These are phyloP conservation scores for Microplitis manilae DNA, from an alignment of 2,888 invertebrate species.

Conservation along the genomic window DNA sequence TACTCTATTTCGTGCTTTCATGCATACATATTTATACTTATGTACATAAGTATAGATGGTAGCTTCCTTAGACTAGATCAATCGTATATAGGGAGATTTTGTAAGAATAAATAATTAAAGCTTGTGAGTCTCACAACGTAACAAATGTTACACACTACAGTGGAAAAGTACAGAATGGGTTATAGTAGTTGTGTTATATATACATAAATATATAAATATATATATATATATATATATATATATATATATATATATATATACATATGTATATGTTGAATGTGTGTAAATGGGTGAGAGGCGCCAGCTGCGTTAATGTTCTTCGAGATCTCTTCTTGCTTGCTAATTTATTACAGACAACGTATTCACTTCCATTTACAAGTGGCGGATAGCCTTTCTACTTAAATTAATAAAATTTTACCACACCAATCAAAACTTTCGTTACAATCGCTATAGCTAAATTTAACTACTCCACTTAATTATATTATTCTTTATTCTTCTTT, in stretches of 20 bases:
- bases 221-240: neutral
- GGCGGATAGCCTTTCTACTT: neutral
- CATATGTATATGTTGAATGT: constrained; percentile 5
- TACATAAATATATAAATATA: neutral
- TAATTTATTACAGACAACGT: constrained; percentile 33
- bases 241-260: neutral
- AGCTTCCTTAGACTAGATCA: neutral
- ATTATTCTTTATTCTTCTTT: no score
- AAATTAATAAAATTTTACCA: constrained; percentile 6
- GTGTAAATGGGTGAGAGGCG: constrained; percentile 11
- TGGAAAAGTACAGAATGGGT: constrained; percentile 52
- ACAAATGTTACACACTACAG: constrained; percentile 30
- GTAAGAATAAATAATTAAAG: neutral
- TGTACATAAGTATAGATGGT: neutral
- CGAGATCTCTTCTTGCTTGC: constrained; percentile 25
- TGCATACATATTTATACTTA: neutral
- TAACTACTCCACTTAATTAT: neutral
- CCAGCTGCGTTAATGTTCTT: constrained; percentile 44
- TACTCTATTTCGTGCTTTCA: neutral
- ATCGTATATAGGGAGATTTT: neutral
- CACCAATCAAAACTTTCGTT: constrained; percentile 2
- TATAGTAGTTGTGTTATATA: constrained; percentile 21
- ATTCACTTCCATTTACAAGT: constrained; percentile 8
- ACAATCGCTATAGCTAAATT: constrained; percentile 7
- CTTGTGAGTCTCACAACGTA: neutral